Conservation (phyloP, 2,888 invertebrate species). For the Hydriomena furcata region DNA sequence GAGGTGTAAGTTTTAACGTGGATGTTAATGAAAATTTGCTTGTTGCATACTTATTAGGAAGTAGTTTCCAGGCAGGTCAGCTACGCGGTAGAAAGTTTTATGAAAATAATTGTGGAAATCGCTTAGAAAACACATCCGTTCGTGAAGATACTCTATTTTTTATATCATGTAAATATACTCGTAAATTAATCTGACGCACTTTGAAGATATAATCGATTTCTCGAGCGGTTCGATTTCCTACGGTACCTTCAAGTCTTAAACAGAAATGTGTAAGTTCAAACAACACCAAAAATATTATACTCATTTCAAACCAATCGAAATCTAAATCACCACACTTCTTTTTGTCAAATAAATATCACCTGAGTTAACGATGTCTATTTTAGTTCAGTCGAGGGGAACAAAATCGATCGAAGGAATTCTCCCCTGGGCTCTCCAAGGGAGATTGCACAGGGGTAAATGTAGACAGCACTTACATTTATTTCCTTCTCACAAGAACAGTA, state of each 20-base stretch:
- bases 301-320: background rate
- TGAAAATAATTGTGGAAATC: slow-evolving; percentile 22
- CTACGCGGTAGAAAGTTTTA: slow-evolving; percentile 21
- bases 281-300: too few relatives aligned
- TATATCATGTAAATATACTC: too few relatives aligned
- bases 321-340: background rate
- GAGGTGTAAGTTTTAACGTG: slow-evolving; percentile 15
- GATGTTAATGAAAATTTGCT: slow-evolving; percentile 29
- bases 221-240: too few relatives aligned
- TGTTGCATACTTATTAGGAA: slow-evolving; percentile 15
- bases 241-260: too few relatives aligned
- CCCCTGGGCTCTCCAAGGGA: too few relatives aligned
- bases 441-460: slow-evolving; percentile 55
- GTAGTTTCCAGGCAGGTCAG: slow-evolving; percentile 24
- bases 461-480: slow-evolving; percentile 26
- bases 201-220: too few relatives aligned
- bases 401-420: slow-evolving; percentile 61
- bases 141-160: too few relatives aligned
- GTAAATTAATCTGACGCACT: too few relatives aligned
- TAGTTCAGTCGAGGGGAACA: slow-evolving; percentile 50
- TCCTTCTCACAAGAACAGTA: slow-evolving; percentile 9
- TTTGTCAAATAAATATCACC: slow-evolving; percentile 40
- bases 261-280: too few relatives aligned
- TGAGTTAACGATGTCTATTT: slow-evolving; percentile 61
- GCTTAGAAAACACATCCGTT: slow-evolving; percentile 6